These are phyloP conservation scores for Xiphophorus maculatus DNA, from an alignment of 2,113 vertebrate species.

Conservation along the genomic window DNA sequence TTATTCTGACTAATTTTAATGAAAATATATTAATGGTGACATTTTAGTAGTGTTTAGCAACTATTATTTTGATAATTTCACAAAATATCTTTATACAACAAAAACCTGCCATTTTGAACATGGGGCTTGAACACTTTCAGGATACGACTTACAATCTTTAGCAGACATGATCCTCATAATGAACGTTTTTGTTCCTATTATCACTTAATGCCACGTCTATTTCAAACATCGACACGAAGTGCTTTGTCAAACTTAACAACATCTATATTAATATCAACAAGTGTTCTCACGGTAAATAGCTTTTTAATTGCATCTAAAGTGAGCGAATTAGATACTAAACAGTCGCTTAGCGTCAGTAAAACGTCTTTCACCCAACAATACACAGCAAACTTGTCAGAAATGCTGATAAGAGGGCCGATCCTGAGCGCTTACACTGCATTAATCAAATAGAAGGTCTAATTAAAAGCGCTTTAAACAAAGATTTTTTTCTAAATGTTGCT, in stretches of 20 bases:
- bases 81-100: too few species aligned
- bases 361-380: conserved; percentile 91
- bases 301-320: conserved; percentile 83
- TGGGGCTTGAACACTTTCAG: background rate
- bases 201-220: conserved; percentile 39
- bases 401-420: conserved; percentile 96
- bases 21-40: too few species aligned
- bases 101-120: background rate
- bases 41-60: too few species aligned
- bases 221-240: conserved; percentile 56
- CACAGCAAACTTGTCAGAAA: conserved; percentile 95
- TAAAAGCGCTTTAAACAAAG: conserved; percentile 99
- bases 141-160: background rate
- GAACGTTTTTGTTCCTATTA: conserved; percentile 47
- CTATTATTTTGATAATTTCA: too few species aligned
- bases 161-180: conserved; percentile 23
- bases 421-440: conserved; percentile 96
- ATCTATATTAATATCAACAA: conserved; percentile 83
- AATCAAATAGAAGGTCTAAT: conserved; percentile 99
- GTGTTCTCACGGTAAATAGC: conserved; percentile 77
- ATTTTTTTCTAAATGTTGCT: conserved; percentile 98
- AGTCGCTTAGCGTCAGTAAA: conserved; percentile 85
- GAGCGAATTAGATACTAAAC: conserved; percentile 83
- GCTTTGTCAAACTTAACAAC: conserved; percentile 78
- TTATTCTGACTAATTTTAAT: too few species aligned